Base-by-base conservation (phyloP, 2,888 invertebrate species). In the Priocnemis perturbator region DNA sequence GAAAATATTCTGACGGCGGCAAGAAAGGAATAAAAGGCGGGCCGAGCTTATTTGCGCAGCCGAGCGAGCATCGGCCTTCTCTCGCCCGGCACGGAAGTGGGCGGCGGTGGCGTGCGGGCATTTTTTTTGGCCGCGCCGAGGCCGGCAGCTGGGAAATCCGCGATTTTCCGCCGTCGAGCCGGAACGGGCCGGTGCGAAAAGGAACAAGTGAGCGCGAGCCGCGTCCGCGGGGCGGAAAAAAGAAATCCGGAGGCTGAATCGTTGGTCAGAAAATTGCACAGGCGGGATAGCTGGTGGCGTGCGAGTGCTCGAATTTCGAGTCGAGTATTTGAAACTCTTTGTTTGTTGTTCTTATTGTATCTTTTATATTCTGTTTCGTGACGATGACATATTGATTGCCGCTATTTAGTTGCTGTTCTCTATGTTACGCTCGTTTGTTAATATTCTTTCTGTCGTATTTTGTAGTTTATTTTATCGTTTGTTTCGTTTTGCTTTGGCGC, bases 21-120 rank as follows among this genome's bases (percentile, higher is more conserved):
- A 61, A 64, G 73, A 70, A 75, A 73, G 68, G 69, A 81, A 81
- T 74, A 78, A 81, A 78, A 75, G 67, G 66, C 53, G 70, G 57
- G 69, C 26, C 37, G 37, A 74, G 75, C 74, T 75, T 75, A 74
- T 74, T 74, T 78, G 75, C 78, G 76, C 76, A 72, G 71, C 63
- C 71, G 76, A 58, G 71, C 15, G 56, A 30, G 37, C 44, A 37
- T 37, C 52, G 50, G 17, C 58, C 19, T 63, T 63, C 71, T 68
- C 70, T n/a, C n/a, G n/a, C n/a, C n/a, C n/a, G n/a, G 52, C 63
- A 62, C 70, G 74, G 74, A 74, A 77, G 74, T 74, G 71, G 71
- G 63, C 63, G 62, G 58, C 45, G 52, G 70, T 61, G n/a, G n/a
- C n/a, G n/a, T n/a, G 68, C 67, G 37, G 61, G 68, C 48, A 64